phyloP scores from a whole-genome alignment of 2,888 invertebrate species.

The Drosophila paucipuncta region DNA sequence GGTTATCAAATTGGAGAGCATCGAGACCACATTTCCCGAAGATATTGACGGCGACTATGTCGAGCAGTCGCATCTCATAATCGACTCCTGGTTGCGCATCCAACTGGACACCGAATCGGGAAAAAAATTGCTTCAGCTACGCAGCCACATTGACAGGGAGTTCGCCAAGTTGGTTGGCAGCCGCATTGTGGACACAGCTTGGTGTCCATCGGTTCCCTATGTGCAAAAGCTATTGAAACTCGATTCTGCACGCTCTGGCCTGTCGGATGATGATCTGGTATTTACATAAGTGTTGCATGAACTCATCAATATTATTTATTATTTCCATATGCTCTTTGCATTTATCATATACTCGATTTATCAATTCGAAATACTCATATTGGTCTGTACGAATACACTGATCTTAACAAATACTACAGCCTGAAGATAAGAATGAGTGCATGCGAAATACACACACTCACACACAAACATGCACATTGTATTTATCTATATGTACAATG shows the following conservation, averaged over 20 bases:
- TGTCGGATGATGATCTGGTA: slow-evolving; percentile 17
- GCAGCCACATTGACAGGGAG: slow-evolving; percentile 64
- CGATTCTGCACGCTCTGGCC: slow-evolving; percentile 21
- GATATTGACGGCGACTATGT: slow-evolving; percentile 30
- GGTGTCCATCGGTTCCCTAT: slow-evolving; percentile 11
- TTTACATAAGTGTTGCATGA: neutral
- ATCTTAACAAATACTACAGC: neutral
- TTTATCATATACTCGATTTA: neutral
- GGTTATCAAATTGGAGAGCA: slow-evolving; percentile 37
- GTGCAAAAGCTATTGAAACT: slow-evolving; percentile 21
- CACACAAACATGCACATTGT: neutral
- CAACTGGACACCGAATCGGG: slow-evolving; percentile 22
- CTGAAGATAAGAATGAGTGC: neutral
- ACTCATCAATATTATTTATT: neutral
- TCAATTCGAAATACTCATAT: neutral
- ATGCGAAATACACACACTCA: neutral
- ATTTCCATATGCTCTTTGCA: neutral
- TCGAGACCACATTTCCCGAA: slow-evolving; percentile 38
- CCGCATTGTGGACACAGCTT: slow-evolving; percentile 1
- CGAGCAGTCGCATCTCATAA: slow-evolving; percentile 1
- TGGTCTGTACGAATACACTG: neutral
- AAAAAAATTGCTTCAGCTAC: slow-evolving; percentile 70
- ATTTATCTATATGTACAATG: neutral
- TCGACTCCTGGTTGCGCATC: slow-evolving; percentile 45
- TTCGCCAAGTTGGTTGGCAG: slow-evolving; percentile 20